phyloP scores from a whole-genome alignment of 2,113 vertebrate species.

The Pseudopodoces humilis region DNA sequence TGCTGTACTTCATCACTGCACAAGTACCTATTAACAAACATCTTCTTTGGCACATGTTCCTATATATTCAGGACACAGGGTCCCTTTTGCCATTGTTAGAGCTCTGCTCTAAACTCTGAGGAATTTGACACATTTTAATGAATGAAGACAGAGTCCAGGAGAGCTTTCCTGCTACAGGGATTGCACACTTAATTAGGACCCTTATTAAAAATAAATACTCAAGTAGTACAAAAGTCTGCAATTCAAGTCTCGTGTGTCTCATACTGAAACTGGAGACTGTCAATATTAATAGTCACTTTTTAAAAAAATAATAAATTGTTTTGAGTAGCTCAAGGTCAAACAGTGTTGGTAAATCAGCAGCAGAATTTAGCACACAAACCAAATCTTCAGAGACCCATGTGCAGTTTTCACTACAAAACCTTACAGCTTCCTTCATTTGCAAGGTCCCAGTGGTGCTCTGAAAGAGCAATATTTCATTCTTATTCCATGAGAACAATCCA shows the following conservation, averaged over 20 bases:
- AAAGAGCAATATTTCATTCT: constrained; percentile 20
- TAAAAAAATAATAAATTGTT: not conserved
- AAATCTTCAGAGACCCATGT: not conserved
- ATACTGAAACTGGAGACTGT: not conserved
- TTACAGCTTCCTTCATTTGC: constrained; percentile 4
- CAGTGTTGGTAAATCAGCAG: not conserved
- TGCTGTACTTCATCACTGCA: constrained; percentile 6
- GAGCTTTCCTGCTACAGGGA: constrained; percentile 54
- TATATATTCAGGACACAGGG: not conserved
- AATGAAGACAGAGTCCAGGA: constrained; percentile 59
- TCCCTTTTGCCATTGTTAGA: constrained; percentile 45
- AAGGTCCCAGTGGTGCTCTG: not conserved
- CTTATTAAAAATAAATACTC: constrained; percentile 65
- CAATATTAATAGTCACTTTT: not conserved
- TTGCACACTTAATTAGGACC: constrained; percentile 50
- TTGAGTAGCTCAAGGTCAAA: not conserved
- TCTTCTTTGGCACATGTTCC: not conserved
- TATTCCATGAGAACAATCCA: not conserved
- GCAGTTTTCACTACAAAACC: constrained; percentile 23
- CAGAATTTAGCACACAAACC: constrained; percentile 1
- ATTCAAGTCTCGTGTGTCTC: not conserved
- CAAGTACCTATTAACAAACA: constrained; percentile 9
- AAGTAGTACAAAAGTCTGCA: not conserved
- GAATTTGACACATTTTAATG: constrained; percentile 70
- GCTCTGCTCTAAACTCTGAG: constrained; percentile 46